Base-by-base conservation (phyloP, 2,797 vertebrate genomes). In the Ctenopoma multispine region DNA sequence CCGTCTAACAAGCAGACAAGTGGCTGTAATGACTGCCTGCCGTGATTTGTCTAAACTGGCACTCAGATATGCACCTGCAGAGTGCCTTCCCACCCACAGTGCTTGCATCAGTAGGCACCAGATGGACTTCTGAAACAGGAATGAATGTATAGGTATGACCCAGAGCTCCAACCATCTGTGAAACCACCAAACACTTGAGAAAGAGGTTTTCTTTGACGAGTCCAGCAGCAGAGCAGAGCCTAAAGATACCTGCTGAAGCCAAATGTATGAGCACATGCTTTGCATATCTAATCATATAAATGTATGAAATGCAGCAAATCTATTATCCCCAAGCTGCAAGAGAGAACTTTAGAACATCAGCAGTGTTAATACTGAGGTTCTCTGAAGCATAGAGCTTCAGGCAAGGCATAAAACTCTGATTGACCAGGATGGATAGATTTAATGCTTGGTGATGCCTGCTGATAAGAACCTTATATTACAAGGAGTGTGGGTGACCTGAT, bases 1-100 rank as follows among this genome's bases (percentile, higher is more conserved):
- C 67, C 40, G 24, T 84, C 85, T 87, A 85, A 89, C 78, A 82
- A 84, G 80, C 69, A 31, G 75, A 77, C 74, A 75, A 87, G 81
- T 77, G 78, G 53, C 74, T 68, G 40, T 75, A 91, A 86, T 86
- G 55, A 72, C 71, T 77, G 70, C 87, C 72, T 67, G 87, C 56
- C 9, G 56, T 21, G 78, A 54, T 69, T 69, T 78, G 72, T 81
- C 80, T 69, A 68, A 74, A 64, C 68, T 85, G 70, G 74, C 85
- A 72, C 77, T 82, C 72, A 75, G 74, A 69, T 57, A 29, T 69
- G 61, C 77, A 87, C 87, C 87, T 90, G 82, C 75, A 67, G 81
- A 85, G 70, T 44, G 60, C 64, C 70, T 69, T 76, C 57, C 67
- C 72, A 78, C 56, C 84, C 63, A 58, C 82, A 43, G 55, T 61